Evolutionary conservation across 2,113 vertebrate species (phyloP).

Genomic region (Myotis yumanensis): DNA sequence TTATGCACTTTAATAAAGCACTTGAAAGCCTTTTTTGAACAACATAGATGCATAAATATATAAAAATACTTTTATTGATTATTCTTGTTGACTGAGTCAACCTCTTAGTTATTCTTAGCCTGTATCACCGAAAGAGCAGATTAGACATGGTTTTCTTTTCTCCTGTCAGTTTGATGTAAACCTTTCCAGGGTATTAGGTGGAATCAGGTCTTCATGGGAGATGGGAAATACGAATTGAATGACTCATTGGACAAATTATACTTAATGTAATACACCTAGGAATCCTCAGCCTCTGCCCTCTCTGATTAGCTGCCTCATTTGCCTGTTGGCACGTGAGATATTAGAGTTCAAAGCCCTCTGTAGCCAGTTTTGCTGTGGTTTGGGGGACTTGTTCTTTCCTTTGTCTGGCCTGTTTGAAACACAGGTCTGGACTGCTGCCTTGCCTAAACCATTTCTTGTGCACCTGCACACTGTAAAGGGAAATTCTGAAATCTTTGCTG

Average conservation of each 20-base stretch:
- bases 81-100: conserved; percentile 22
- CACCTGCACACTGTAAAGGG: conserved; percentile 48
- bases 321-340: background rate
- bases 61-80: conserved; percentile 32
- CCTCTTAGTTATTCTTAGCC: background rate
- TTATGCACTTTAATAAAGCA: background rate
- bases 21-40: conserved; percentile 38
- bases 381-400: background rate
- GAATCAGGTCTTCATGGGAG: conserved; percentile 64
- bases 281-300: conserved; percentile 39
- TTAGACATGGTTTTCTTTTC: conserved; percentile 51
- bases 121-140: conserved; percentile 16
- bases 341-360: background rate
- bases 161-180: conserved; percentile 40
- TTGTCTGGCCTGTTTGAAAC: conserved; percentile 54
- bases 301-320: conserved; percentile 49
- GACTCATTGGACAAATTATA: conserved; percentile 52
- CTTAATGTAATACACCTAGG: conserved; percentile 41
- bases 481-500: conserved; percentile 51
- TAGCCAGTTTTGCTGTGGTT: background rate
- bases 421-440: conserved; percentile 6
- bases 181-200: conserved; percentile 51
- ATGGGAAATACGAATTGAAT: conserved; percentile 61
- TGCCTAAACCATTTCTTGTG: conserved; percentile 5
- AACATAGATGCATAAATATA: background rate